Evolutionary conservation across 2,797 vertebrate genomes (phyloP).

Genomic region (Anabacerthia variegaticeps): DNA sequence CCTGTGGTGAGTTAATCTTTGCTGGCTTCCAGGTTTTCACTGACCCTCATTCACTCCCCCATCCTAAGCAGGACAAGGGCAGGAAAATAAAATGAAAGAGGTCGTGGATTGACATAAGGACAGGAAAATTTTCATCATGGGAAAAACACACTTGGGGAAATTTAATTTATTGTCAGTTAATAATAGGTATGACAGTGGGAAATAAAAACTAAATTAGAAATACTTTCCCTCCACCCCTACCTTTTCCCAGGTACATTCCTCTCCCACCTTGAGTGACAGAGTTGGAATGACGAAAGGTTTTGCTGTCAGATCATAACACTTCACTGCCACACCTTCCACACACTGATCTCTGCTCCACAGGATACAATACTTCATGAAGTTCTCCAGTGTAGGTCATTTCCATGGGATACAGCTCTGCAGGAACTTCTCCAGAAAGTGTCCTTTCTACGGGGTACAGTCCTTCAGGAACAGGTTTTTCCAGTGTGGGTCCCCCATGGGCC

Average conservation of each 20-base stretch:
- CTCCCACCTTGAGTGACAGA: fast-evolving
- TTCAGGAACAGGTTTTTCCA: not conserved
- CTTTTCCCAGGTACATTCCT: not conserved
- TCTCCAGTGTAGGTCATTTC: fast-evolving
- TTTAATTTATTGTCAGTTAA: not conserved
- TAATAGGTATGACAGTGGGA: not conserved
- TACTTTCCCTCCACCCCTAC: not conserved
- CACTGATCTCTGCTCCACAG: not conserved
- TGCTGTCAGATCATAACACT: not conserved
- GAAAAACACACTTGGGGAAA: not conserved
- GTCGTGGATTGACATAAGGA: not conserved
- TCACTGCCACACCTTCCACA: not conserved
- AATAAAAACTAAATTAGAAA: not conserved
- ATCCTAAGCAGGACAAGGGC: not conserved
- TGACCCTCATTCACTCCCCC: not conserved
- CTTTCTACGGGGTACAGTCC: not conserved
- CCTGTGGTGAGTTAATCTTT: not conserved
- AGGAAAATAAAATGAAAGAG: not conserved
- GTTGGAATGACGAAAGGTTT: not conserved
- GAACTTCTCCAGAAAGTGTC: not conserved
- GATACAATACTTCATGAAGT: not conserved
- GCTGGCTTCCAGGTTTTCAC: not conserved
- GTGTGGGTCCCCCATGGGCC: fast-evolving
- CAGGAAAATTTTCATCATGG: not conserved
- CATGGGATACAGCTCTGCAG: not conserved